Evolutionary conservation across 2,888 invertebrate species (phyloP).

Genomic region (Globia sparganii): DNA sequence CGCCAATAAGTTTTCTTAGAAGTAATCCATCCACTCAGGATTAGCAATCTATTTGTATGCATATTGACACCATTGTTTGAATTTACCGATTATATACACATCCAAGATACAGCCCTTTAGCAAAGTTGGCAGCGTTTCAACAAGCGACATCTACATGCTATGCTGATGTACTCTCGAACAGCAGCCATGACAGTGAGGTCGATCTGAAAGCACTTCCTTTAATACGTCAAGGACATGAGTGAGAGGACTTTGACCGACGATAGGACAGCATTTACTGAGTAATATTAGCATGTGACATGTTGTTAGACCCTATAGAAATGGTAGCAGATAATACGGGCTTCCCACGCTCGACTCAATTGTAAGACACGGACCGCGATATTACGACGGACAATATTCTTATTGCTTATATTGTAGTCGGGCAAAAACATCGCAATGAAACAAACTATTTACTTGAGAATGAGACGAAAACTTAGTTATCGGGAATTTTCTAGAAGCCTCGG

Average conservation of each 20-base stretch:
- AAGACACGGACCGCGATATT: constrained; percentile 64
- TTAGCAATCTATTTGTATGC: constrained; percentile 43
- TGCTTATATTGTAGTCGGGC: constrained; percentile 39
- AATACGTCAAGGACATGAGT: constrained; percentile 59
- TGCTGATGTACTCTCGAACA: constrained; percentile 49
- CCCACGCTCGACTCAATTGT: constrained; percentile 78
- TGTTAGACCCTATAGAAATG: constrained; percentile 70
- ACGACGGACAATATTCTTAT: constrained; percentile 52
- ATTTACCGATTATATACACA: constrained; percentile 51
- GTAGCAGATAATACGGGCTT: constrained; percentile 75
- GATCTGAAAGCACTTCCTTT: constrained; percentile 59
- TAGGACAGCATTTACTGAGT: constrained; percentile 62
- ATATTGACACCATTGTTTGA: constrained; percentile 50
- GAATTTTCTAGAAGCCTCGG: constrained; percentile 11
- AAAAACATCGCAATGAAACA: constrained; percentile 32
- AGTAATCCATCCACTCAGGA: constrained; percentile 22
- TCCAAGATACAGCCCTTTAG: constrained; percentile 56
- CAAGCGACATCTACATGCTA: constrained; percentile 57
- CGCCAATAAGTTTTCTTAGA: constrained; percentile 23
- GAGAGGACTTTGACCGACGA: constrained; percentile 64
- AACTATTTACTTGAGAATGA: constrained; percentile 29
- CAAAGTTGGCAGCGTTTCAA: constrained; percentile 65
- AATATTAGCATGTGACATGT: constrained; percentile 68
- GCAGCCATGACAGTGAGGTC: constrained; percentile 64
- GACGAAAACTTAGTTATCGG: constrained; percentile 13